Evolutionary conservation across 1,140 invertebrate species (phyloP), one percentile per base, ranked within the genome.

Genomic region (Elysia chlorotica): DNA sequence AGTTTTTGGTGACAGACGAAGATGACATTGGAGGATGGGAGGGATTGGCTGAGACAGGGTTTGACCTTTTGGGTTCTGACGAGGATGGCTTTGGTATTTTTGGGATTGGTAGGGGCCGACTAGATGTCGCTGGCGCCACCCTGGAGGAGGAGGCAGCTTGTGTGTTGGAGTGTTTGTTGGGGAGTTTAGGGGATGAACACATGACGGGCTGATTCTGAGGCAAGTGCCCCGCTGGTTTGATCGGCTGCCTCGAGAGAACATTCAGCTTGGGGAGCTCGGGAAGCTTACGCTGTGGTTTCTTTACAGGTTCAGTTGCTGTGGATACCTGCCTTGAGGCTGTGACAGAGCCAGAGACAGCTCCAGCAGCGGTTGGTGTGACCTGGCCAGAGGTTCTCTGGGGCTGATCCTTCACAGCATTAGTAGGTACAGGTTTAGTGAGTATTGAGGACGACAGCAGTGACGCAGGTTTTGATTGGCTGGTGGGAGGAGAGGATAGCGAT

Each of bases 261-360:
- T 70, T 70, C n/a, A 70, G 65, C 68, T 75, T 75, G 14, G 74
- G 70, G 35, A 72, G 25, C n/a, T 72, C 69, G 17, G 74, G 63
- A 3, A 72, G 65, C 68, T 68, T 75, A 30, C 73, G 56, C n/a
- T 23, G 41, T 2, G 31, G 33, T 48, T 71, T 74, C 0, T 19
- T 28, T 36, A 25, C 33, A 1, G n/a, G n/a, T n/a, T n/a, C n/a
- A n/a, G n/a, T n/a, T n/a, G n/a, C n/a, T n/a, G n/a, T n/a, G n/a
- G n/a, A n/a, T n/a, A n/a, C n/a, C n/a, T n/a, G n/a, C n/a, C n/a
- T n/a, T n/a, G n/a, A n/a, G n/a, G n/a, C n/a, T n/a, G n/a, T n/a
- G n/a, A n/a, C n/a, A n/a, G n/a, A n/a, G n/a, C n/a, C n/a, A n/a
- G n/a, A n/a, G n/a, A n/a, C n/a, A n/a, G n/a, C n/a, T n/a, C n/a